Conservation (phyloP, 2,888 invertebrate species). For the Chaitophorus viminalis region DNA sequence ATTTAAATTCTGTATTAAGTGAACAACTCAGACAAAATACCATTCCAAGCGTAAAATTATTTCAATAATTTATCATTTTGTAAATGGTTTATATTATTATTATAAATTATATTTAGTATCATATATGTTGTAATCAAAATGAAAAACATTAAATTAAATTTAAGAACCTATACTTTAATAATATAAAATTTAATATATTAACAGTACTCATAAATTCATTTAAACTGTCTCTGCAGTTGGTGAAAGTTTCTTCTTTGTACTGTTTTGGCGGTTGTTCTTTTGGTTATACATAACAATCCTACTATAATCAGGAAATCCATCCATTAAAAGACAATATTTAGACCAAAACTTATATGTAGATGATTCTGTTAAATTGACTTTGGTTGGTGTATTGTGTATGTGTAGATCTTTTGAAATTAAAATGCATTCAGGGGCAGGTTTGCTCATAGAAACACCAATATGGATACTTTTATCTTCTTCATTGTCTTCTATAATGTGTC, state of each 20-base stretch:
- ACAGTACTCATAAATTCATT: background rate
- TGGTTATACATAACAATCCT: constrained; percentile 28
- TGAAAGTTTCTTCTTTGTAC: background rate
- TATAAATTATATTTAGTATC: background rate
- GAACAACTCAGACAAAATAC: background rate
- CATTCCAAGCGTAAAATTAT: background rate
- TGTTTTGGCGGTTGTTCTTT: background rate
- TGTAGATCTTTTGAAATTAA: background rate
- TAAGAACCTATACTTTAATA: background rate
- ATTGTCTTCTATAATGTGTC: constrained; percentile 71
- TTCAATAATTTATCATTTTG: background rate
- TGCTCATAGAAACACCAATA: constrained; percentile 5
- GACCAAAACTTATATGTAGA: constrained; percentile 29
- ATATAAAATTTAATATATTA: background rate
- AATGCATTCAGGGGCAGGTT: background rate
- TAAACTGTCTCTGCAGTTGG: background rate
- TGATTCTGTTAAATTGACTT: background rate
- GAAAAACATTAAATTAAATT: background rate
- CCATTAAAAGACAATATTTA: constrained; percentile 68
- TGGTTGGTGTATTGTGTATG: background rate
- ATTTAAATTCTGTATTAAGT: background rate
- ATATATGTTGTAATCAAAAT: background rate
- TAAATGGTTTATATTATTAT: background rate
- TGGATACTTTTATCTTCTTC: background rate
- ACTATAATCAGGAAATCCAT: constrained; percentile 28